Evolutionary conservation across 2,888 invertebrate genomes (phyloP), one percentile per base, ranked within the genome.

Genomic region (Pyrocoelia pectoralis): DNA sequence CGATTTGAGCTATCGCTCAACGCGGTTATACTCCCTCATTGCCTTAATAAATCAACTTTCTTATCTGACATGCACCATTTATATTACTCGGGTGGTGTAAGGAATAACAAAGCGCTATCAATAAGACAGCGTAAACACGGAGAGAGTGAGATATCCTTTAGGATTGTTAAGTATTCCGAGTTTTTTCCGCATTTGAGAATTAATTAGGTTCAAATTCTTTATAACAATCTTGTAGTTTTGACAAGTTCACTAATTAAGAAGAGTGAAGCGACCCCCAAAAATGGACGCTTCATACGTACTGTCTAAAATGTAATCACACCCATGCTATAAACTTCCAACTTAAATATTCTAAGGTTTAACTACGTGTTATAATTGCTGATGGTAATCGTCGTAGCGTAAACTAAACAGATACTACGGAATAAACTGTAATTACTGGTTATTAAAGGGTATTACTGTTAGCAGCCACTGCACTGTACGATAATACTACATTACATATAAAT

Each of bases 401-500:
- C 62, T 59, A 62, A 65, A 66, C 59, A 66, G 62, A 66, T 63
- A 60, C 62, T 55, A 51, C 48, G 56, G 56, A 56, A 60, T 62
- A 62, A 62, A 63, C 66, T 54, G 62, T 66, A 66, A 66, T 66
- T 63, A 66, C 59, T 59, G 29, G 56, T 66, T 62, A 66, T 66
- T 66, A 66, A 59, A 29, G 62, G 66, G 58, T 58, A 60, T 62
- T 62, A 53, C 62, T 54, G 59, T 24, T 50, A 24, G 54, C 54
- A 60, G 48, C 41, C 49, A 55, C 38, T 60, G 60, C 60, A 55
- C 54, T 50, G 14, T 38, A 49, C 40, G 54, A 49, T 60, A 60
- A 53, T 53, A 24, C 59, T 48, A 4, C 14, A 28, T 12, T 53
- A 53, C 59, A 48, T 53, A 50, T 29, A 59, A 59, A 59, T 48